Evolutionary conservation across 2,797 vertebrate genomes (phyloP), one percentile per base, ranked within the genome.

Genomic region (Bradypus variegatus): DNA sequence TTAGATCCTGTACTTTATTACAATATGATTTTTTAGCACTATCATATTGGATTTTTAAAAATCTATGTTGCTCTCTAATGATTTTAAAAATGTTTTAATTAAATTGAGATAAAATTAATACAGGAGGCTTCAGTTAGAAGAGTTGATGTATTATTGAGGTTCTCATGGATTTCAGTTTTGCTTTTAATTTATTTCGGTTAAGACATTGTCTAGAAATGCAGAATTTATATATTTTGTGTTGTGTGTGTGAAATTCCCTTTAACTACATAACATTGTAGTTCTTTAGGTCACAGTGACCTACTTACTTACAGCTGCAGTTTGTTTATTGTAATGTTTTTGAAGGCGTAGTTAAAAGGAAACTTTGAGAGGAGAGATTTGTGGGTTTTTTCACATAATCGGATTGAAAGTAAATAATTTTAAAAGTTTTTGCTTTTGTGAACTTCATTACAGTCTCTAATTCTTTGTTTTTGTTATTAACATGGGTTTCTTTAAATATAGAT

Each of bases 401-500:
- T 64, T 48, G 12, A 36, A 58, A 58, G 58, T 58, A 58, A 58
- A 58, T 58, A 58, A 58, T 58, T 58, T 21, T 21, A 23, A 58
- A 58, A 58, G 16, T 23, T 21, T 45, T 18, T 77, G 38, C 10
- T 95, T 89, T 72, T 75, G 23, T 90, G 38, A 91, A 41, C 10
- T 88, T 93, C 38, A 38, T 83, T 38, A 53, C 8, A 89, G 16
- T 92, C 77, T 93, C 38, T 67, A 76, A 41, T 70, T 84, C 80
- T 48, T 77, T 58, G 25, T 65, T 78, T 77, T 58, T 53, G 5
- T 55, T 65, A 76, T 76, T 95, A 80, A 95, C 69, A 31, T 58
- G 21, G 91, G 19, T 95, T 84, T 94, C 4, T 96, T 94, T 95
- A 69, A n/a, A 83, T 94, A 2, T 81, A 99, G 99, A 99, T 94